Percentiles rank a stretch among this genome's conserved stretches.
These are phyloP conservation scores for Entomobrya proxima DNA, from an alignment of 2,888 invertebrate species.

Conservation along the genomic window DNA sequence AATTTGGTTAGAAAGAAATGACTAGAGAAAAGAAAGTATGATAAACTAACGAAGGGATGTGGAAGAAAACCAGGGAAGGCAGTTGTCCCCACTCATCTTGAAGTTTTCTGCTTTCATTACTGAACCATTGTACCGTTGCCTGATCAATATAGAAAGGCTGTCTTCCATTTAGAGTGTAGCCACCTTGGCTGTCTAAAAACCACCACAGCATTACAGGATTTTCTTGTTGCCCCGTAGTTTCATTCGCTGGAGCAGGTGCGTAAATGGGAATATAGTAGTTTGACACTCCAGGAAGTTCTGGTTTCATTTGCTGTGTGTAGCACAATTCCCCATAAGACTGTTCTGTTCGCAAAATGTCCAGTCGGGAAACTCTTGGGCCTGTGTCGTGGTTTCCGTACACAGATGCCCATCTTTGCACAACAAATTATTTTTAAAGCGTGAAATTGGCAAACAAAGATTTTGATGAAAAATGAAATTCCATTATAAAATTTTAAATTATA, in stretches of 20 bases:
- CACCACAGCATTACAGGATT: constrained; percentile 68
- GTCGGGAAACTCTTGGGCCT: constrained; percentile 60
- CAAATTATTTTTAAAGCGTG: background rate
- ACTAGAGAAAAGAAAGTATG: background rate
- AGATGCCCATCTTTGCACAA: constrained; percentile 63
- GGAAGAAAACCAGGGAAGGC: constrained; percentile 65
- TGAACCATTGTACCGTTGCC: constrained; percentile 63
- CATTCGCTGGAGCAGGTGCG: background rate
- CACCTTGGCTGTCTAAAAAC: constrained; percentile 70
- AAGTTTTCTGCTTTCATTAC: constrained; percentile 46
- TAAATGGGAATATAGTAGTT: constrained; percentile 69
- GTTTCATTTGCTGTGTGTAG: constrained; percentile 53
- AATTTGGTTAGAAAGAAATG: too few species aligned
- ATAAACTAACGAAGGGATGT: constrained; percentile 67
- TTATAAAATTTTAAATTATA: too few species aligned
- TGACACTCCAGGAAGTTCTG: constrained; percentile 56
- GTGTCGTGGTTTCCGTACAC: constrained; percentile 69
- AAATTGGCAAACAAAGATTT: too few species aligned
- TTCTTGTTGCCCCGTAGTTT: background rate
- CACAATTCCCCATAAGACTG: constrained; percentile 59
- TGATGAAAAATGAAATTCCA: too few species aligned
- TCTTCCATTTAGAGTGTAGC: constrained; percentile 56
- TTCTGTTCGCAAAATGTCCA: constrained; percentile 56
- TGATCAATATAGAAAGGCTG: constrained; percentile 62
- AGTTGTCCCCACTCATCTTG: constrained; percentile 45